These are phyloP conservation scores for Elaphurus davidianus DNA, from an alignment of 2,113 vertebrate species.

Conservation along the genomic window DNA sequence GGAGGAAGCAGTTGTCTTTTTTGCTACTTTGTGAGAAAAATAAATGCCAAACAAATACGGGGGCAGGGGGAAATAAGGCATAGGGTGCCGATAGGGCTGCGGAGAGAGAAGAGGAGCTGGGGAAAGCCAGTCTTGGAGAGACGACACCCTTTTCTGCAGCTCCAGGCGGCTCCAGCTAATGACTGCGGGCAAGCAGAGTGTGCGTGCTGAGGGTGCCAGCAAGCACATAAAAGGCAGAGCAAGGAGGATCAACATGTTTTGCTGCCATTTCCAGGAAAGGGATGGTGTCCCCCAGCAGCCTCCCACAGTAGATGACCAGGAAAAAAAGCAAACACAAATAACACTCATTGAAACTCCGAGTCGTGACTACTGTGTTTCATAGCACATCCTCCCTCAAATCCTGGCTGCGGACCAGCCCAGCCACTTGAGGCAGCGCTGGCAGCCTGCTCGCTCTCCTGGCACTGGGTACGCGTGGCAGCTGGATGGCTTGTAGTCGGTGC, in stretches of 20 bases:
- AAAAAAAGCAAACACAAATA: constrained; percentile 40
- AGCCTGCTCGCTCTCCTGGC: constrained; percentile 72
- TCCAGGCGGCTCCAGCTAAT: constrained; percentile 36
- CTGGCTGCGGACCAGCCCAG: constrained; percentile 61
- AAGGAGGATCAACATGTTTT: constrained; percentile 45
- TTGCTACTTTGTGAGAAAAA: constrained; percentile 38
- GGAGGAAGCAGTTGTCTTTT: neutral
- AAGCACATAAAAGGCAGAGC: constrained; percentile 52
- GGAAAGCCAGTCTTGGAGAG: constrained; percentile 54
- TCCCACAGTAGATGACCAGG: constrained; percentile 50
- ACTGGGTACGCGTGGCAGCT: constrained; percentile 69
- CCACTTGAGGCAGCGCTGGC: constrained; percentile 64
- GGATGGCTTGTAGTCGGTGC: constrained; percentile 74
- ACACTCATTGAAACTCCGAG: constrained; percentile 16
- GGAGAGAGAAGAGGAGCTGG: neutral
- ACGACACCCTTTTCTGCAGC: constrained; percentile 14
- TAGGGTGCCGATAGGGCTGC: neutral
- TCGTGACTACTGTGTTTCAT: constrained; percentile 58
- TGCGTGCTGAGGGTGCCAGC: constrained; percentile 44
- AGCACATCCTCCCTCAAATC: constrained; percentile 43
- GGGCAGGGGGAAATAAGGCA: neutral
- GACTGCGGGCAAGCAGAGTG: constrained; percentile 42
- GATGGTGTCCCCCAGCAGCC: constrained; percentile 56
- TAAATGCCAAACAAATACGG: constrained; percentile 2
- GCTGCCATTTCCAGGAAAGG: constrained; percentile 66